These are phyloP conservation scores for human DNA, from an alignment of 2,113 vertebrate species.

Conservation along the genomic window DNA sequence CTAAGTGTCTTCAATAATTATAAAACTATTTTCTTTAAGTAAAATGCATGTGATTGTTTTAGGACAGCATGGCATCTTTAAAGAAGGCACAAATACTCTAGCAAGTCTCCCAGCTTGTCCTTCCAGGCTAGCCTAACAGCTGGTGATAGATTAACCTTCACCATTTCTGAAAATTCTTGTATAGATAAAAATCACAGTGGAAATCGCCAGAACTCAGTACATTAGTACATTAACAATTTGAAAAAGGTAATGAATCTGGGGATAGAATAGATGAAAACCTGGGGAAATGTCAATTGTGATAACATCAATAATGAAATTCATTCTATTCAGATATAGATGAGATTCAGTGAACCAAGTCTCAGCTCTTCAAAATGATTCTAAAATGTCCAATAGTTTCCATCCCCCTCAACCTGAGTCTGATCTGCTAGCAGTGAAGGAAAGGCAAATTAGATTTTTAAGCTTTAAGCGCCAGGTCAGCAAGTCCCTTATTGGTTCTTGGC, in stretches of 20 bases:
- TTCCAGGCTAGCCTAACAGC: background rate
- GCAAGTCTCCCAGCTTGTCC: background rate
- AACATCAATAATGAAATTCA: conserved; percentile 61
- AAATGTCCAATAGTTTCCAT: conserved; percentile 46
- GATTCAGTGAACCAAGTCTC: conserved; percentile 16
- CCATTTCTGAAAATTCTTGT: conserved; percentile 12
- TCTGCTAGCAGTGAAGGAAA: conserved; percentile 45
- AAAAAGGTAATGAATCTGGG: conserved; percentile 54
- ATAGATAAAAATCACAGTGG: conserved; percentile 29
- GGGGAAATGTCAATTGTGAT: conserved; percentile 53
- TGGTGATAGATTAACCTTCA: background rate
- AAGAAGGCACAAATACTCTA: background rate
- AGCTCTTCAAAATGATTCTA: conserved; percentile 45
- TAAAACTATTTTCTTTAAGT: background rate
- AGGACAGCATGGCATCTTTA: background rate
- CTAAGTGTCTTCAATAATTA: background rate
- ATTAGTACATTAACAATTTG: conserved; percentile 44
- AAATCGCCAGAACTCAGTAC: conserved; percentile 41
- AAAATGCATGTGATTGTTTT: background rate
- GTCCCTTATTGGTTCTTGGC: conserved; percentile 16
- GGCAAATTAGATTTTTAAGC: conserved; percentile 70
- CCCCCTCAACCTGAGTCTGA: conserved; percentile 48
- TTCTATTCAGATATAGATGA: conserved; percentile 55
- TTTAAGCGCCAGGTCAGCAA: conserved; percentile 58
- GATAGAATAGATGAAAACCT: conserved; percentile 51